A percentile compares a stretch with the other conserved stretches of the same genome.
phyloP scores from a whole-genome alignment of 2,797 vertebrate genomes.

The Rhabdophis nuchalis region DNA sequence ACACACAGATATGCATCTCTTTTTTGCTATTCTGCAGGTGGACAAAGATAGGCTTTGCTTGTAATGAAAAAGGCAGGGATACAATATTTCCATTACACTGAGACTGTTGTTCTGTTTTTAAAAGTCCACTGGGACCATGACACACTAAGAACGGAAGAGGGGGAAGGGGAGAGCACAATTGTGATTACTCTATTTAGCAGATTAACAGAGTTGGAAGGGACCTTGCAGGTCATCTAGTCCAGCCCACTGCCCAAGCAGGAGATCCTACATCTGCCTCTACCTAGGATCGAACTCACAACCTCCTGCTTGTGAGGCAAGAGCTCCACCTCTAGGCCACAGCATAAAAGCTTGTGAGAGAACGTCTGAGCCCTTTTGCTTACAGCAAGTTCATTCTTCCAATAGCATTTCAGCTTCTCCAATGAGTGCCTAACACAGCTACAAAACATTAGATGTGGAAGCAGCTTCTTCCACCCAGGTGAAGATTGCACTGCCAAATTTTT shows the following conservation, averaged over 20 bases:
- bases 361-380: neutral
- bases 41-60: neutral
- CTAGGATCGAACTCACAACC: too few relatives aligned
- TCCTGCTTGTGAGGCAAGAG: too few relatives aligned
- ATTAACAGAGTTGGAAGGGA: too few relatives aligned
- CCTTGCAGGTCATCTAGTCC: too few relatives aligned
- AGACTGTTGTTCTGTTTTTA: neutral
- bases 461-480: neutral
- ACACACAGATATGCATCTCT: neutral
- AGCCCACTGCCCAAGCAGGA: too few relatives aligned
- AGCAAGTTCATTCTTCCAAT: neutral
- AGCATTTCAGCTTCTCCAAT: neutral
- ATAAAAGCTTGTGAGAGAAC: neutral
- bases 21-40: neutral
- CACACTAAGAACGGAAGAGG: neutral
- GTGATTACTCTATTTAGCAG: too few relatives aligned
- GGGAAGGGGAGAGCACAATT: neutral
- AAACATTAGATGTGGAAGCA: neutral
- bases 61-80: neutral
- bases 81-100: neutral
- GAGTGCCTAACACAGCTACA: neutral
- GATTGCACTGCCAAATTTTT: neutral
- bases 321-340: too few relatives aligned
- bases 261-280: too few relatives aligned
- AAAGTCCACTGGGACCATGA: neutral